phyloP scores from a whole-genome alignment of 2,113 vertebrate species.

The Pantherophis guttatus region DNA sequence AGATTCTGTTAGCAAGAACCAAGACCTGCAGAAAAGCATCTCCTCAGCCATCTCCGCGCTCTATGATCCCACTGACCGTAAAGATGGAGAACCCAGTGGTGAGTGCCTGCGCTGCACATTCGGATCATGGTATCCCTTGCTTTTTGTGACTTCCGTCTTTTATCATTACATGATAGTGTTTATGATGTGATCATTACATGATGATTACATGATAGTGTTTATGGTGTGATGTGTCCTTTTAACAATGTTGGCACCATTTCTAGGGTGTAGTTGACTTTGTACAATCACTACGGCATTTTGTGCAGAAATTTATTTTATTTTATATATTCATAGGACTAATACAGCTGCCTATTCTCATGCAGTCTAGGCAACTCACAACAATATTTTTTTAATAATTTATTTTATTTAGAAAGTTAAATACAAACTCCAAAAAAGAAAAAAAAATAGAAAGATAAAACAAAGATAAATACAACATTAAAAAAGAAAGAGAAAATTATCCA shows the following conservation, averaged over 20 bases:
- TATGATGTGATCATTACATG: too few species aligned
- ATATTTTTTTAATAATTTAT: background rate
- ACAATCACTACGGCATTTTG: too few species aligned
- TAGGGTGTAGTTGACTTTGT: background rate
- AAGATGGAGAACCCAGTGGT: constrained; percentile 54
- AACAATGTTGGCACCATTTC: background rate
- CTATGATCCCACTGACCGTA: constrained; percentile 83
- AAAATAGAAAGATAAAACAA: background rate
- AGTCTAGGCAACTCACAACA: background rate
- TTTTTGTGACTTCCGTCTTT: background rate
- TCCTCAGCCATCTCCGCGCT: constrained; percentile 90
- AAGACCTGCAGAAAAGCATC: constrained; percentile 93
- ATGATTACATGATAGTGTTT: background rate
- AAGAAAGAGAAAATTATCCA: background rate
- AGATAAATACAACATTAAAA: background rate
- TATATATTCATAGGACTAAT: background rate
- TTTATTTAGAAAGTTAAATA: background rate
- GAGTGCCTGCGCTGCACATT: background rate
- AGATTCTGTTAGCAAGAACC: constrained; percentile 91
- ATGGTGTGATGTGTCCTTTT: background rate
- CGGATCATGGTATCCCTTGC: background rate
- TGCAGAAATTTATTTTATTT: background rate
- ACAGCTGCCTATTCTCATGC: background rate
- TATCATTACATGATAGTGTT: background rate
- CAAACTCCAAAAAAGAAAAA: background rate